Percentiles rank a stretch among this genome's conserved stretches.
Conservation (phyloP, 2,797 vertebrate species). For the Bryconaethiops microstoma region DNA sequence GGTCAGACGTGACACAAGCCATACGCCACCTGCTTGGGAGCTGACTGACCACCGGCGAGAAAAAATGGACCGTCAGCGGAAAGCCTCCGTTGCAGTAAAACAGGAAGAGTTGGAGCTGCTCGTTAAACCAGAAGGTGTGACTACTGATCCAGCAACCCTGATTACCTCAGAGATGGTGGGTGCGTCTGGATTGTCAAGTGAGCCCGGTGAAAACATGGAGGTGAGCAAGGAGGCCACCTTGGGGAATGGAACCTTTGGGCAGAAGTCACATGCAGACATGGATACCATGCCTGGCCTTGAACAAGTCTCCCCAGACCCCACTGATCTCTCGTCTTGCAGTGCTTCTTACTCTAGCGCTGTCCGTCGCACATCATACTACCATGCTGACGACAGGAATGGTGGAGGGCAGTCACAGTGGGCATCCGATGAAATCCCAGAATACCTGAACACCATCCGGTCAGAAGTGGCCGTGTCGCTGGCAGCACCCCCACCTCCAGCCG, state of each 20-base stretch:
- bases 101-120: not conserved
- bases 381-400: slow-evolving; percentile 54
- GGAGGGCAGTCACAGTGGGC: slow-evolving; percentile 80
- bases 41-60: slow-evolving; percentile 82
- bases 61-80: slow-evolving; percentile 84
- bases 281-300: slow-evolving; percentile 37
- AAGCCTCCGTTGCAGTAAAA: slow-evolving; percentile 55
- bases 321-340: slow-evolving; percentile 7
- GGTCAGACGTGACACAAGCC: slow-evolving; percentile 67
- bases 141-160: not conserved
- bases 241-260: slow-evolving; percentile 29
- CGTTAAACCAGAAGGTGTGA: not conserved
- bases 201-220: not conserved
- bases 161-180: not conserved
- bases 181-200: too few species aligned
- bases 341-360: not conserved
- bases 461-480: slow-evolving; percentile 80
- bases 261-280: not conserved
- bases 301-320: not conserved
- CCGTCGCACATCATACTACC: slow-evolving; percentile 14
- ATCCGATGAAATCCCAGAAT: slow-evolving; percentile 89
- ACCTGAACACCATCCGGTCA: slow-evolving; percentile 83
- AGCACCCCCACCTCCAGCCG: slow-evolving; percentile 72
- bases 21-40: slow-evolving; percentile 80
- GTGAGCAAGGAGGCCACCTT: not conserved